Base-by-base conservation (phyloP, 2,797 vertebrate genomes). In the Hydrocynus forskahlii region DNA sequence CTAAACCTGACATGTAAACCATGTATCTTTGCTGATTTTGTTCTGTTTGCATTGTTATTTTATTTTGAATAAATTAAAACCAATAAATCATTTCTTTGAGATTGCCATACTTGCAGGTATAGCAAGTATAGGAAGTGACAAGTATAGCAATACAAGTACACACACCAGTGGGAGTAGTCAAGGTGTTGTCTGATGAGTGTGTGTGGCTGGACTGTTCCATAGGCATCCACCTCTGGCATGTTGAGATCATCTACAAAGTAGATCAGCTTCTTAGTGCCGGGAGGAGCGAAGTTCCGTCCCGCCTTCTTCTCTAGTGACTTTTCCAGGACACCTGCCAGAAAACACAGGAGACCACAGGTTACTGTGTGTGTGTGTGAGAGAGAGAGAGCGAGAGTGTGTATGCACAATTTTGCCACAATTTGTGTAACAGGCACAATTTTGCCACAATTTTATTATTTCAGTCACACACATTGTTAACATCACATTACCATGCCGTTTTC, bases 241-340 rank as follows among this genome's bases (percentile, higher is more conserved):
- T 95, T 95, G 79, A 96, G 89, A 90, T 95, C 93, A 72, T 95
- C 93, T 87, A 94, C 91, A 82, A 96, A 96, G 93, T 96, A 94
- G 82, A 96, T 95, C 74, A 95, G 92, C 73, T 88, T 95, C 90
- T 95, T 96, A 43, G 89, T 90, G 0, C 91, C 92, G 7, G 93
- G 94, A 72, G 94, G 92, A 87, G 89, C 89, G 75, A 93, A 94
- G 91, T 95, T 96, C 84, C 93, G 92, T 40, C 94, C 93, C 0
- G 92, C 92, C 89, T 95, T 96, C 88, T 96, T 95, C 91, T 95
- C 95, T 81, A 95, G 89, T n/a, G 91, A 89, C 86, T 95, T 96
- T 88, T 95, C 94, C 81, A 96, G 86, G 82, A 95, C 90, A 81
- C 94, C 95, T 96, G 19, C 3, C 40, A 54, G 19, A 45, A 7